Evolutionary conservation across 2,113 vertebrate genomes (phyloP), one percentile per base, ranked within the genome.

Genomic region (Oceanodroma tethys): DNA sequence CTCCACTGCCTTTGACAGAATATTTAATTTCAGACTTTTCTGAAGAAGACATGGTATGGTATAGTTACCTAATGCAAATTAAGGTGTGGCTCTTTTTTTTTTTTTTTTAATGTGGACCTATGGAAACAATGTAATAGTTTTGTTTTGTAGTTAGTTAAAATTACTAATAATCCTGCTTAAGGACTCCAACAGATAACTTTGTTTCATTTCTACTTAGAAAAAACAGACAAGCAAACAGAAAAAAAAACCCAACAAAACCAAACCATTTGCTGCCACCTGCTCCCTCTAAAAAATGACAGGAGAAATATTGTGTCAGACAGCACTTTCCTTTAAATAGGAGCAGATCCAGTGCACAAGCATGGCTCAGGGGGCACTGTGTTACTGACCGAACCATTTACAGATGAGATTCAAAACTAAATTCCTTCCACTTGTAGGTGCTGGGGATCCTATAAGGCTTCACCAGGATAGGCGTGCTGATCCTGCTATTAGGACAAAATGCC

Each of bases 351-450:
- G 43, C 32, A 79, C 20, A 30, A 59, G 21, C 2, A 1, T 68
- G 83, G 60, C 30, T 91, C 83, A 93, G 94, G 79, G 78, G 81
- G 67, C 95, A 91, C 86, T 93, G 67, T 80, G 58, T 45, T 94
- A 26, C 81, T 81, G 74, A 70, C 47, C 27, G 50, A 80, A 58
- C 47, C 62, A 6, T 85, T 75, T 90, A 34, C 19, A 62, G 29
- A 26, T 50, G 43, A 83, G 74, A 76, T 58, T n/a, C 45, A 59
- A 59, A 88, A 76, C 43, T 50, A 70, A 81, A 68, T 80, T 29
- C 32, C 21, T 73, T 79, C 48, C 20, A 15, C 56, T 91, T 91
- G 8, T 55, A 75, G 53, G 11, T 91, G 20, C 38, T 80, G 53
- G 76, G 48, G 32, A 45, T 66, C 45, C 58, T 60, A 1, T 53